A percentile compares a stretch with the other conserved stretches of the same genome.
These are phyloP conservation scores for Alosa alosa DNA, from an alignment of 2,113 vertebrate species.

Conservation along the genomic window DNA sequence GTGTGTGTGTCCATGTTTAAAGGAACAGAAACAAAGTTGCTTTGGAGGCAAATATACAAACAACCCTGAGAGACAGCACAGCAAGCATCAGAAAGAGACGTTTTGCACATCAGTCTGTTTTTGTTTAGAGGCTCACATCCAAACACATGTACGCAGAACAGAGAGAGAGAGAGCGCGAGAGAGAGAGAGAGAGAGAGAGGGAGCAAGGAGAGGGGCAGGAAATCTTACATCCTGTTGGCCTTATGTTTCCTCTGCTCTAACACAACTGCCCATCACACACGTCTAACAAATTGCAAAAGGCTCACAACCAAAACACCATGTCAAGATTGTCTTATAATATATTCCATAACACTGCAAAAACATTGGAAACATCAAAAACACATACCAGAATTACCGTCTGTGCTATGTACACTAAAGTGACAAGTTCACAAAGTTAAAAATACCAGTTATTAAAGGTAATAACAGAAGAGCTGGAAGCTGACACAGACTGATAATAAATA, in stretches of 20 bases:
- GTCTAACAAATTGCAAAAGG: neutral
- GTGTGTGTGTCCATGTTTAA: neutral
- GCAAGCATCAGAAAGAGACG: neutral
- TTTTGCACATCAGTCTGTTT: neutral
- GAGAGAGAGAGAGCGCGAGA: neutral
- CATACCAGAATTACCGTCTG: neutral
- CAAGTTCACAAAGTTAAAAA: neutral
- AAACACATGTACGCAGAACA: neutral
- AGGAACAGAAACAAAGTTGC: neutral
- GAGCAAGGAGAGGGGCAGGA: neutral
- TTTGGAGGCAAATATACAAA: neutral
- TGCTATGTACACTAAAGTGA: neutral
- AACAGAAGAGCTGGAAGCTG: neutral
- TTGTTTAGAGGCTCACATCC: neutral
- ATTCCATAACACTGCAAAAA: neutral
- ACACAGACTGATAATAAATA: neutral
- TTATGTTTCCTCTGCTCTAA: neutral
- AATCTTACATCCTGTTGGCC: constrained; percentile 8
- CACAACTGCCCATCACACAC: neutral
- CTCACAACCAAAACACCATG: neutral
- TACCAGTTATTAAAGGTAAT: neutral
- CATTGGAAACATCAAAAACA: neutral
- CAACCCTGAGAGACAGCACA: neutral
- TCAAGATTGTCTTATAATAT: neutral
- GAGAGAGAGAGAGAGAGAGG: neutral